phyloP scores from a whole-genome alignment of 2,113 vertebrate genomes.

The Castor canadensis region DNA sequence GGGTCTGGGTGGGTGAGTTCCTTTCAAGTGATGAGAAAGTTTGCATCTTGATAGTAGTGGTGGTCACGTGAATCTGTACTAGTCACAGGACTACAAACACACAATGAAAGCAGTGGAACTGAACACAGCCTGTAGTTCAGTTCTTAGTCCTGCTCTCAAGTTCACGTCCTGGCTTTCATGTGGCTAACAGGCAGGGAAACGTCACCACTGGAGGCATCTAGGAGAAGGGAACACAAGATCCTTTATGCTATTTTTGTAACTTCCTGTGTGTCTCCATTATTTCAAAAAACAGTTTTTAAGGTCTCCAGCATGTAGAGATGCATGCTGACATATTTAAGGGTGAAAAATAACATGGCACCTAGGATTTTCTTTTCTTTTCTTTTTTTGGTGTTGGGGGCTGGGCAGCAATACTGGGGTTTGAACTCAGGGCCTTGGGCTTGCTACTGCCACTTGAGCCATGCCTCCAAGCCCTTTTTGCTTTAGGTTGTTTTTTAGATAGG shows the following conservation, averaged over 20 bases:
- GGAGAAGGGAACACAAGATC: not conserved
- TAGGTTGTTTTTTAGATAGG: not conserved
- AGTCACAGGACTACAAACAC: too few species aligned
- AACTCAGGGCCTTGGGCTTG: not conserved
- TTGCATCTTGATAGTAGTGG: not conserved
- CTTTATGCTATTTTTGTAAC: not conserved
- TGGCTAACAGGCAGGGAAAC: not conserved
- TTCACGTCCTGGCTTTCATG: not conserved
- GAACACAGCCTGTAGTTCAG: fast-evolving
- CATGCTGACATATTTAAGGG: not conserved
- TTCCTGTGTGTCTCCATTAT: not conserved
- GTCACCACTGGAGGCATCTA: not conserved
- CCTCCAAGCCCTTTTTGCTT: too few species aligned
- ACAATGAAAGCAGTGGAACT: too few species aligned
- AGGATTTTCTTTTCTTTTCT: not conserved
- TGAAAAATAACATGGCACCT: not conserved
- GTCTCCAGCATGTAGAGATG: not conserved
- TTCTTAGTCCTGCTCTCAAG: not conserved
- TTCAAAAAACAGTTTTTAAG: not conserved
- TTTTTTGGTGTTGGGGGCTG: too few species aligned
- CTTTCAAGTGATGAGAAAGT: not conserved
- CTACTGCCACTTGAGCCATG: too few species aligned
- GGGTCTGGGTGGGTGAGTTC: not conserved
- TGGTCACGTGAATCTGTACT: too few species aligned
- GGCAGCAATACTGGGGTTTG: not conserved